Evolutionary conservation across 2,113 vertebrate genomes (phyloP).

Genomic region (Hymenochirus boettgeri): DNA sequence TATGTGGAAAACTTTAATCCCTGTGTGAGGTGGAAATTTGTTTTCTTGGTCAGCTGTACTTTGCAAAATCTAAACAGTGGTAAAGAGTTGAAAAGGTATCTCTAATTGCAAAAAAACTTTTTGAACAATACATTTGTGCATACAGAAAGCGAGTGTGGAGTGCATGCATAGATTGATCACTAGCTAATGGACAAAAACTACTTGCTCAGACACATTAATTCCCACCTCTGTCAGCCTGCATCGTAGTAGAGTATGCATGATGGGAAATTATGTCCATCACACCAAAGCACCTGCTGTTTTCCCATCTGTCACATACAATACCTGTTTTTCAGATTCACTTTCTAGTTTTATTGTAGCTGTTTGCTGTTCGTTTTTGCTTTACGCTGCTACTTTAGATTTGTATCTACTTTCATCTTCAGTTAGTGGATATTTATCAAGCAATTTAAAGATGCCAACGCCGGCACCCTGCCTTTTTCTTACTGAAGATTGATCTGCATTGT

Average conservation of each 20-base stretch:
- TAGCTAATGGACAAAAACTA: constrained; percentile 80
- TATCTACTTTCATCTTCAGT: not conserved
- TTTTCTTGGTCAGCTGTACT: constrained; percentile 53
- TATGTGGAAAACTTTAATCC: constrained; percentile 56
- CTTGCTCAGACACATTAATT: constrained; percentile 76
- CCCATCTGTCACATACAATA: constrained; percentile 80
- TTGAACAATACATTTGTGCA: too few relatives aligned
- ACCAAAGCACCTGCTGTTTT: constrained; percentile 81
- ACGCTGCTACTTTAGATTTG: too few relatives aligned
- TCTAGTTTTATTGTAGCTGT: too few relatives aligned
- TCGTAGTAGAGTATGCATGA: constrained; percentile 75
- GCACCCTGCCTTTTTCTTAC: constrained; percentile 49
- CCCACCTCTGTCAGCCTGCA: constrained; percentile 83
- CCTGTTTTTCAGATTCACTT: too few relatives aligned
- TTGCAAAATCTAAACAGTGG: constrained; percentile 42
- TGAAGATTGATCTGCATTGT: constrained; percentile 62
- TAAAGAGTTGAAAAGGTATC: too few relatives aligned
- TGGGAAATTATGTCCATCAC: constrained; percentile 74
- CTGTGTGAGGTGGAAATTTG: constrained; percentile 50
- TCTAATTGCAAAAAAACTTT: constrained; percentile 50
- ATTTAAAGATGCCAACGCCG: constrained; percentile 53
- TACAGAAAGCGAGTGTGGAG: constrained; percentile 47
- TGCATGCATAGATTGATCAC: constrained; percentile 53
- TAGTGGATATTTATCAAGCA: constrained; percentile 47
- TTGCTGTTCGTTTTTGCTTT: too few relatives aligned